Base-by-base conservation (phyloP, 2,797 vertebrate species). In the Oophaga sylvatica region DNA sequence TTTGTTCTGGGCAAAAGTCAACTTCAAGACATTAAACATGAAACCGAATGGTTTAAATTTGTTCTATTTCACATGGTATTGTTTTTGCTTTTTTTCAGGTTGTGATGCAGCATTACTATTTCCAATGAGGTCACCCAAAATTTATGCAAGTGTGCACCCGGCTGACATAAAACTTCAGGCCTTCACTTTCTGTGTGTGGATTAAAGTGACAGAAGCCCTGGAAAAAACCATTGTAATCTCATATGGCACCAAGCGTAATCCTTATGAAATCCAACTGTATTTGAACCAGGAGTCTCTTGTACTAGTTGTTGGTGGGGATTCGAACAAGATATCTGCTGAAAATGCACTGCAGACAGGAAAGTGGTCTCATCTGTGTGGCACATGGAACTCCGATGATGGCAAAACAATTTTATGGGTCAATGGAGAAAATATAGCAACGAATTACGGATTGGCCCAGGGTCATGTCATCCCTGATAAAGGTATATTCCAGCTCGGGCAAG, bases 101-200 rank as follows among this genome's bases (percentile, higher is more conserved):
- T 99, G 96, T 87, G 98, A 99, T 90, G 96, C 93, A 29, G 96
- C 96, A 0, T 93, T 99, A 26, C 94, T 99, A 88, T 99, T 98
- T 91, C 98, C 98, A 29, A 97, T 98, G 97, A 96, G 97, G n/a
- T 99, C 98, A 1, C 93, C 94, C 75, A 96, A 95, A 91, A 98
- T 97, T 88, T 97, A 96, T 87, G 95, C 96, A 80, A 95, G 96
- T 0, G 94, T 99, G 63, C 92, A 95, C 35, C 96, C 97, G 0
- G 90, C 84, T 5, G 92, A 92, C 0, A 95, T 97, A 93, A 89
- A 89, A 20, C 91, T 97, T 41, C 90, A 80, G 48, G 93, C 96
- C 87, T 97, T 99, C 78, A 98, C 96, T 0, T 91, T 95, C 83
- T 99, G 98, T 90, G 90, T 97, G 89, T 99, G 98, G 98, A 94